phyloP scores from a whole-genome alignment of 2,797 vertebrate species.

The Microhierax caerulescens region DNA sequence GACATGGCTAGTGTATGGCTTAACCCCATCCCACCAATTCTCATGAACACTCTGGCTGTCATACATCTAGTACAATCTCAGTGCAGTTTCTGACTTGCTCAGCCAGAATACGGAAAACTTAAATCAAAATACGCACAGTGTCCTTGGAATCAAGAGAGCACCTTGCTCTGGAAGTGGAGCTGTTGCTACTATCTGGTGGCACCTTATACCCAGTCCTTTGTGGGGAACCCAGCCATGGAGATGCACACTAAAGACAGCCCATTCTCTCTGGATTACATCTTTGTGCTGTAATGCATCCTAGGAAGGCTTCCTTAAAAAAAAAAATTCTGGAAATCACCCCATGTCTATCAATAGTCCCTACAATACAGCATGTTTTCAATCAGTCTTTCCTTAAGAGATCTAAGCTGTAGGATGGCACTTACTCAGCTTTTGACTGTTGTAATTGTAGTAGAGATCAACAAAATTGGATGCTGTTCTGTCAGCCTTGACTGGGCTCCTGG shows the following conservation, averaged over 20 bases:
- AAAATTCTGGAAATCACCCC: neutral
- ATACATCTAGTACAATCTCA: neutral
- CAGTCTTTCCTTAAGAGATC: neutral
- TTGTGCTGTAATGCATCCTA: neutral
- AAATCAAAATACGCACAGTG: neutral
- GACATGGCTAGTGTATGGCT: neutral
- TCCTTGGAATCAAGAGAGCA: neutral
- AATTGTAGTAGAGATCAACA: slow-evolving; percentile 2
- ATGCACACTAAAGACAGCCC: neutral
- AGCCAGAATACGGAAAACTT: neutral
- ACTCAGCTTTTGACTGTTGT: neutral
- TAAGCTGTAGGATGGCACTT: neutral
- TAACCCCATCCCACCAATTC: neutral
- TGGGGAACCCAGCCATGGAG: neutral
- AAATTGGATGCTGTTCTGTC: slow-evolving; percentile 6
- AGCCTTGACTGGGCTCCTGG: slow-evolving; percentile 30
- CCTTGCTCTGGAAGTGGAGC: neutral
- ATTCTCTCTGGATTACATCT: neutral
- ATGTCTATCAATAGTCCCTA: neutral
- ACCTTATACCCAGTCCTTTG: neutral
- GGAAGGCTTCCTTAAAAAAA: neutral
- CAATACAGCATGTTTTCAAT: neutral
- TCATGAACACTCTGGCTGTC: neutral
- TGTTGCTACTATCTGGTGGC: neutral
- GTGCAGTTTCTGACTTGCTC: neutral